Evolutionary conservation across 2,888 invertebrate species (phyloP).

Genomic region (Mechanitis messenoides): DNA sequence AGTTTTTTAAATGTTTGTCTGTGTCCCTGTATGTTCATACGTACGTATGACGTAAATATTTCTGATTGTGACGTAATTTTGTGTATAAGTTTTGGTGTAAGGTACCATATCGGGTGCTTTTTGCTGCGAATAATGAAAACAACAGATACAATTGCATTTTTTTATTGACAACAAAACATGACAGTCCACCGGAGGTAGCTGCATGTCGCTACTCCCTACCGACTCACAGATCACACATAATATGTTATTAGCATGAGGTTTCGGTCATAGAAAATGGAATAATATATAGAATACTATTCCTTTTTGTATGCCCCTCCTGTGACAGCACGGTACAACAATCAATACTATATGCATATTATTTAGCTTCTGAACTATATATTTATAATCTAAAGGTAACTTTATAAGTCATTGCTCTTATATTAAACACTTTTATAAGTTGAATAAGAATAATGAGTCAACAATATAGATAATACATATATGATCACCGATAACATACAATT

Average conservation of each 20-base stretch:
- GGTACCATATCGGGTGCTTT: too few relatives aligned
- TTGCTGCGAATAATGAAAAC: constrained; percentile 19
- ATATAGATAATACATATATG: constrained; percentile 6
- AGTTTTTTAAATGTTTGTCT: too few relatives aligned
- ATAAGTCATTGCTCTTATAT: constrained; percentile 21
- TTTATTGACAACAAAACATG: constrained; percentile 68
- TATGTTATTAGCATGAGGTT: neutral
- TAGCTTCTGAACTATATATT: constrained; percentile 25
- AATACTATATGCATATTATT: constrained; percentile 23
- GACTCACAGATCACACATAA: neutral
- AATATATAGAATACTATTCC: neutral
- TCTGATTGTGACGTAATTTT: too few relatives aligned
- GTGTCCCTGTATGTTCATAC: too few relatives aligned
- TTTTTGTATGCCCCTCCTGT: neutral
- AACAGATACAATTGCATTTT: constrained; percentile 43
- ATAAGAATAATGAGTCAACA: constrained; percentile 23
- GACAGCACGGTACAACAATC: constrained; percentile 22
- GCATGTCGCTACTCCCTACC: neutral
- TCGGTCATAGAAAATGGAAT: too few relatives aligned
- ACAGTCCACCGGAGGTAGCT: constrained; percentile 25
- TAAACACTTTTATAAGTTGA: constrained; percentile 13
- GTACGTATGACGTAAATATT: too few relatives aligned
- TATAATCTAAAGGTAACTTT: constrained; percentile 25
- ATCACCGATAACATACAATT: too few relatives aligned
- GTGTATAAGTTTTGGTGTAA: too few relatives aligned